Conservation (phyloP, 2,888 invertebrate genomes). For the Axea sp. region DNA sequence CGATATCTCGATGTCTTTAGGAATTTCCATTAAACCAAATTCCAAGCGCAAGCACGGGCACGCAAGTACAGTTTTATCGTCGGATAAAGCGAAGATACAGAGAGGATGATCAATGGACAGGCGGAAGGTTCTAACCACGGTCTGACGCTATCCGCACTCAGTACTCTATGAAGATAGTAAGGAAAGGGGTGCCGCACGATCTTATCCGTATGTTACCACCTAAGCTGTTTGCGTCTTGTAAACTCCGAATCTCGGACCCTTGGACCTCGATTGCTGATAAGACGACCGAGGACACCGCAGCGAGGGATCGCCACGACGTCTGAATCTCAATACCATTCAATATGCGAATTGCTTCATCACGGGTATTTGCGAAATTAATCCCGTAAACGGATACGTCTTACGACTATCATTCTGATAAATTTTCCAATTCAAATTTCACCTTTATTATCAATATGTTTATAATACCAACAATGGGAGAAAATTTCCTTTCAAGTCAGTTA, state of each 20-base stretch:
- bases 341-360: conserved; percentile 71
- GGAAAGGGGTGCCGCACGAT: conserved; percentile 67
- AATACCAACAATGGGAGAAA: no score
- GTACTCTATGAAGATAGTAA: conserved; percentile 70
- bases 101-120: conserved; percentile 65
- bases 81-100: conserved; percentile 64
- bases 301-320: conserved; percentile 61
- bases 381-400: conserved; percentile 27
- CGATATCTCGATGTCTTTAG: conserved; percentile 69
- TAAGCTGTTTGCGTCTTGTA: conserved; percentile 78
- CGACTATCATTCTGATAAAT: no score
- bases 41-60: conserved; percentile 61
- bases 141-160: conserved; percentile 69
- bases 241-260: conserved; percentile 68
- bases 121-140: conserved; percentile 69
- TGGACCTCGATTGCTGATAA: conserved; percentile 70
- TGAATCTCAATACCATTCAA: conserved; percentile 69
- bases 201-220: conserved; percentile 76
- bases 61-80: conserved; percentile 66
- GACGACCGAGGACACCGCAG: conserved; percentile 65
- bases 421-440: no score
- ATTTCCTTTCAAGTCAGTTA: no score
- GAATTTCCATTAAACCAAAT: conserved; percentile 69
- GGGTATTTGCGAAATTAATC: conserved; percentile 55
- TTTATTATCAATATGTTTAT: no score